A percentile compares a stretch with the other conserved stretches of the same genome.
Evolutionary conservation across 2,888 invertebrate species (phyloP).

Genomic region (Platynereis dumerilii): DNA sequence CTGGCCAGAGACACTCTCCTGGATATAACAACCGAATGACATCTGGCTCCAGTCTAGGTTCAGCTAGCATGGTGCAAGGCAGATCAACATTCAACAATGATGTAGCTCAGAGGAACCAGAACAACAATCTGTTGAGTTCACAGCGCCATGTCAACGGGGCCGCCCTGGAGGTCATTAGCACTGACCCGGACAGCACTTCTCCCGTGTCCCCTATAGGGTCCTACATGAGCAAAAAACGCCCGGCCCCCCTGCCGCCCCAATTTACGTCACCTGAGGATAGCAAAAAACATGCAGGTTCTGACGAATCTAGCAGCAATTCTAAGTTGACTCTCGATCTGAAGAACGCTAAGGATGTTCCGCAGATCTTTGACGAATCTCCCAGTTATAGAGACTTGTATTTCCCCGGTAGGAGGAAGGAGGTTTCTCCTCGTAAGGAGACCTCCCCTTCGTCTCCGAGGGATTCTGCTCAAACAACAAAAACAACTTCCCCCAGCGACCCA

Average conservation of each 20-base stretch:
- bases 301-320: too few relatives aligned
- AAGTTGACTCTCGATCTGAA: too few relatives aligned
- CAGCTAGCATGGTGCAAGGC: background rate
- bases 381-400: constrained; percentile 19
- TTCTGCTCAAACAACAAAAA: too few relatives aligned
- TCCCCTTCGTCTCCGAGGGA: too few relatives aligned
- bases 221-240: constrained; percentile 19
- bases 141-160: too few relatives aligned
- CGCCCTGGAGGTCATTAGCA: background rate
- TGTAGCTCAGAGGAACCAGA: constrained; percentile 1
- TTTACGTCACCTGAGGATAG: background rate
- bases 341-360: background rate
- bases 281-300: constrained; percentile 4
- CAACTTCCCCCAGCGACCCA: too few relatives aligned
- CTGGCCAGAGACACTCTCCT: background rate
- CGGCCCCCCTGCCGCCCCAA: constrained; percentile 19
- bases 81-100: background rate
- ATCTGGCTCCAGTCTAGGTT: background rate
- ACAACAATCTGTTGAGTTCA: background rate
- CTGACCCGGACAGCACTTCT: background rate
- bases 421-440: background rate
- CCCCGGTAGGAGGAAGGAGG: constrained; percentile 2
- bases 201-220: constrained; percentile 2
- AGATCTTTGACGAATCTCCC: background rate
- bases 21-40: background rate